Evolutionary conservation across 2,113 vertebrate species (phyloP).

Genomic region (Crotalus tigris): DNA sequence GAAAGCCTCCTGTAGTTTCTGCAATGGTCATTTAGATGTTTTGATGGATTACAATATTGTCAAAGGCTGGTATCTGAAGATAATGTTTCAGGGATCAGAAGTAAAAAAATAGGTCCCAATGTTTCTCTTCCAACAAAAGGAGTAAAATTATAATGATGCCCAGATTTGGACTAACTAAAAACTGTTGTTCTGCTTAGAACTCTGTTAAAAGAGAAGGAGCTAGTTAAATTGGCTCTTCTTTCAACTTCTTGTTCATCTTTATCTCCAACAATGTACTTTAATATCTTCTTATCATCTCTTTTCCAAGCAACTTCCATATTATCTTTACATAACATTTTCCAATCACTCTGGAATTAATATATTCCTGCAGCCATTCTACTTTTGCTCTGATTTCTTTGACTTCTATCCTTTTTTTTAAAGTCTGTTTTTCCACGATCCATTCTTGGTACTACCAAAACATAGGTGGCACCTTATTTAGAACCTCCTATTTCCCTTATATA

Average conservation of each 20-base stretch:
- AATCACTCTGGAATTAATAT: neutral
- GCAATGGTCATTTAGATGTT: neutral
- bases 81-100: neutral
- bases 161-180: neutral
- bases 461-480: neutral
- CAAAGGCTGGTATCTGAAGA: neutral
- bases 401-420: neutral
- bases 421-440: neutral
- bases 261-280: neutral
- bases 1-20: neutral
- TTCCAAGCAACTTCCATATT: neutral
- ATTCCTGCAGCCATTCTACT: neutral
- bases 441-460: neutral
- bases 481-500: neutral
- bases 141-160: neutral
- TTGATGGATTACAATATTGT: neutral
- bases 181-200: neutral
- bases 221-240: neutral
- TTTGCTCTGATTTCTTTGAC: neutral
- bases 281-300: neutral
- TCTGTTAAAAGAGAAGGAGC: neutral
- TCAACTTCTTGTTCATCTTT: neutral
- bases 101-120: neutral
- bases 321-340: neutral
- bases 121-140: neutral